Evolutionary conservation across 2,888 invertebrate species (phyloP).

Genomic region (Anagyrus pseudococci): DNA sequence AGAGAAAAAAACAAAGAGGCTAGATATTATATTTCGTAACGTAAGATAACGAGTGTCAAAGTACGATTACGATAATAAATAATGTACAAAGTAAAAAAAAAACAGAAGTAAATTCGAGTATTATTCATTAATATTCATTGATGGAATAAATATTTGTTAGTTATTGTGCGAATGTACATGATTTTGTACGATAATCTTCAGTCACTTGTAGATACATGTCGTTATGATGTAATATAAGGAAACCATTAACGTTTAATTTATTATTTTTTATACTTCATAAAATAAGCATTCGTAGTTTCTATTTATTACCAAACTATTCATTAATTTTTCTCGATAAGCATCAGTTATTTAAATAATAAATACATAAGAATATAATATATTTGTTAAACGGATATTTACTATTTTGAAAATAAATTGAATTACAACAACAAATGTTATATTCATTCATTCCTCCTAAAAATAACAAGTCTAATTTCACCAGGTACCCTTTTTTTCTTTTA

Average conservation of each 20-base stretch:
- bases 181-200: slow-evolving; percentile 41
- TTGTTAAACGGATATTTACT: slow-evolving; percentile 40
- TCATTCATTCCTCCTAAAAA: neutral
- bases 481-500: too few species aligned
- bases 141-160: slow-evolving; percentile 35
- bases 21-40: slow-evolving; percentile 62
- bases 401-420: slow-evolving; percentile 40
- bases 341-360: slow-evolving; percentile 28
- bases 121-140: slow-evolving; percentile 36
- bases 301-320: slow-evolving; percentile 10
- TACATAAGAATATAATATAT: slow-evolving; percentile 39
- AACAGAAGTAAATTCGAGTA: slow-evolving; percentile 38
- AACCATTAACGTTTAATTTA: slow-evolving; percentile 25
- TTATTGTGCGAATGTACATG: slow-evolving; percentile 34
- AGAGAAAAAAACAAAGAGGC: slow-evolving; percentile 48
- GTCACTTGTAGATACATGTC: slow-evolving; percentile 36
- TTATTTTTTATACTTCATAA: slow-evolving; percentile 33
- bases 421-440: slow-evolving; percentile 23
- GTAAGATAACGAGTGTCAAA: slow-evolving; percentile 59
- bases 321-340: slow-evolving; percentile 20
- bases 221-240: slow-evolving; percentile 34
- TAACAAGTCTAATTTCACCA: too few species aligned
- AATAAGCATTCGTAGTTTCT: slow-evolving; percentile 19
- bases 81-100: slow-evolving; percentile 53
- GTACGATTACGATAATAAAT: slow-evolving; percentile 59